A percentile compares a stretch with the other conserved stretches of the same genome.
phyloP scores from a whole-genome alignment of 2,113 vertebrate species.

The Hemiscyllium ocellatum region DNA sequence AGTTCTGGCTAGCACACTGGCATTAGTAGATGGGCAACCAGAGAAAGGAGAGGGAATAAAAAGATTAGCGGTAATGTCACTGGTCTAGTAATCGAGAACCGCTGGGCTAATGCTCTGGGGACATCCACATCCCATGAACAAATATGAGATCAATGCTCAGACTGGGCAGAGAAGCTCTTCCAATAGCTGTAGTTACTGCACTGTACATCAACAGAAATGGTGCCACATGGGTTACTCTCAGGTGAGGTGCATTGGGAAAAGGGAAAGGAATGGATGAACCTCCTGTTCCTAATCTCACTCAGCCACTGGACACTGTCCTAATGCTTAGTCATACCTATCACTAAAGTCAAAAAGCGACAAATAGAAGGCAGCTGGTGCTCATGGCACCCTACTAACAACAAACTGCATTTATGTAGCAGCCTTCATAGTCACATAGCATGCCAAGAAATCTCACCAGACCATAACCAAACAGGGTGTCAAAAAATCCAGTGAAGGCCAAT shows the following conservation, averaged over 20 bases:
- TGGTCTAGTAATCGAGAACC: too few species aligned
- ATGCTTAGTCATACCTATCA: background rate
- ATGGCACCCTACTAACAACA: background rate
- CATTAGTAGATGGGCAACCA: too few species aligned
- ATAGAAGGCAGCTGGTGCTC: background rate
- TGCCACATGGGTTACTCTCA: background rate
- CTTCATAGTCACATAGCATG: background rate
- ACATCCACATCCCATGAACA: too few species aligned
- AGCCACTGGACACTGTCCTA: background rate
- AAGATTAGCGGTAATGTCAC: too few species aligned
- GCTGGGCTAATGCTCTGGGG: too few species aligned
- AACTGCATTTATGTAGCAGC: background rate
- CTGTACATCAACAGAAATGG: background rate
- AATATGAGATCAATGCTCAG: too few species aligned
- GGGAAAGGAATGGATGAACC: background rate
- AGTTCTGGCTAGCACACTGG: too few species aligned
- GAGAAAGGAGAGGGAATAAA: background rate
- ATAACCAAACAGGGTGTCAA: background rate
- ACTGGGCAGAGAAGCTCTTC: background rate
- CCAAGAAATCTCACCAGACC: background rate
- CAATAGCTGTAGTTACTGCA: background rate
- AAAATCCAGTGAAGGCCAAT: background rate
- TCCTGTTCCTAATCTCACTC: background rate
- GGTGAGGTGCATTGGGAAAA: background rate
- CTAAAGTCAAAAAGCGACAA: background rate